Evolutionary conservation across 1,140 invertebrate genomes (phyloP).

Genomic region (Coelopa frigida): DNA sequence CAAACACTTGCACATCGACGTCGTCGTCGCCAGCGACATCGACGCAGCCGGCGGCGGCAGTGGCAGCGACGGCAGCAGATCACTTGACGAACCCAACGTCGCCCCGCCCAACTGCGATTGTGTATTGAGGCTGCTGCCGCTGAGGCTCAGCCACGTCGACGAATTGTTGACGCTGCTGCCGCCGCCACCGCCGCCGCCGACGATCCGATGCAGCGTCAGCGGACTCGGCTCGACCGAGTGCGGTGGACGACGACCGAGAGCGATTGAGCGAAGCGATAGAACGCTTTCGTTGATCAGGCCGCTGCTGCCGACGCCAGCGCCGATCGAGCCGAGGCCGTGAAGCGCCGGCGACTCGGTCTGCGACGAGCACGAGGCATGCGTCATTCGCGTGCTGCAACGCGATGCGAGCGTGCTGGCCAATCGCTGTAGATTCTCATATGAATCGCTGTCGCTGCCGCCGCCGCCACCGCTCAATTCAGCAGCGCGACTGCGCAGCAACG

Average conservation of each 20-base stretch:
- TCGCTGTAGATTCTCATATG: slow-evolving; percentile 41
- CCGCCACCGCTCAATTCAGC: slow-evolving; percentile 27
- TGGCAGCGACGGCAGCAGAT: slow-evolving; percentile 38
- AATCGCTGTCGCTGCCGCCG: slow-evolving; percentile 38
- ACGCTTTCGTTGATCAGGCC: slow-evolving; percentile 52
- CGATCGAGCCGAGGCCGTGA: slow-evolving; percentile 23
- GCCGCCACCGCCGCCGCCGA: slow-evolving; percentile 15
- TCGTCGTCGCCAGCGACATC: slow-evolving; percentile 6
- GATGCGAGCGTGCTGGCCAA: slow-evolving; percentile 31
- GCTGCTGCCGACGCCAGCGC: slow-evolving; percentile 51
- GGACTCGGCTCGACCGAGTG: slow-evolving; percentile 36
- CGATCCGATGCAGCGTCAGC: too few species aligned
- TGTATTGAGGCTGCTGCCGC: slow-evolving; percentile 23
- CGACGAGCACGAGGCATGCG: slow-evolving; percentile 62
- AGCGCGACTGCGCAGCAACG: slow-evolving; percentile 9
- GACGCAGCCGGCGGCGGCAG: slow-evolving; percentile 16
- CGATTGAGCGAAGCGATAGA: slow-evolving; percentile 51
- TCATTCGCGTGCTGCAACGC: slow-evolving; percentile 53
- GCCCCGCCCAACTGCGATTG: slow-evolving; percentile 17
- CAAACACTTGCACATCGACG: neutral
- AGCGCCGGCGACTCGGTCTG: slow-evolving; percentile 62
- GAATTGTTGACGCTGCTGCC: slow-evolving; percentile 18
- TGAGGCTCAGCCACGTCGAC: slow-evolving; percentile 28
- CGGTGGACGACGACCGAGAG: slow-evolving; percentile 43
- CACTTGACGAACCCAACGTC: slow-evolving; percentile 28